Percentiles rank a stretch among this genome's conserved stretches.
These are phyloP conservation scores for Torymus texanus DNA, from an alignment of 2,888 invertebrate species.

Conservation along the genomic window DNA sequence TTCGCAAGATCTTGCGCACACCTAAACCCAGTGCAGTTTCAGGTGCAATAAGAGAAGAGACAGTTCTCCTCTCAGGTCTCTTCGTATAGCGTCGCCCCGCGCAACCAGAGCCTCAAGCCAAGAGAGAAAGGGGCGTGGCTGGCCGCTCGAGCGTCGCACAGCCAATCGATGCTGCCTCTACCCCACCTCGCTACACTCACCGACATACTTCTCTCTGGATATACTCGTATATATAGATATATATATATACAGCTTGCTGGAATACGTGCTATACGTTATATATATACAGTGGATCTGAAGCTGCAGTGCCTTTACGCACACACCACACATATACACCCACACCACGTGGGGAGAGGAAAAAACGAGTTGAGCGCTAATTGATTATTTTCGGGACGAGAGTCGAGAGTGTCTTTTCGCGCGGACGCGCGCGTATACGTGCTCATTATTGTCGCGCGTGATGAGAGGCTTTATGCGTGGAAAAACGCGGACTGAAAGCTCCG, in stretches of 20 bases:
- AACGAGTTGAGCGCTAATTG: constrained; percentile 59
- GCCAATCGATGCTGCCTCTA: constrained; percentile 70
- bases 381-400: constrained; percentile 54
- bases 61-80: no score
- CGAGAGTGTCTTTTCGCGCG: constrained; percentile 15
- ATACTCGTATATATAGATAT: constrained; percentile 21
- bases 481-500: no score
- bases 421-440: background rate
- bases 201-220: constrained; percentile 40
- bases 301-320: no score
- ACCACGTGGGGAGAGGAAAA: constrained; percentile 58
- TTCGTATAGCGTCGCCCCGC: constrained; percentile 26
- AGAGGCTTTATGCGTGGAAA: no score
- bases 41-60: constrained; percentile 54
- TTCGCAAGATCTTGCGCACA: constrained; percentile 30
- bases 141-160: constrained; percentile 58
- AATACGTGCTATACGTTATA: no score
- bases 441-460: no score
- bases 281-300: no score
- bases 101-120: constrained; percentile 1
- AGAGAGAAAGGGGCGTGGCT: constrained; percentile 61
- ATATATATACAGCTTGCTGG: constrained; percentile 48
- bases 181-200: constrained; percentile 63
- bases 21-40: constrained; percentile 50
- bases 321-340: constrained; percentile 21